Evolutionary conservation across 1,140 invertebrate species (phyloP).

Genomic region (Melanaphis sacchari): DNA sequence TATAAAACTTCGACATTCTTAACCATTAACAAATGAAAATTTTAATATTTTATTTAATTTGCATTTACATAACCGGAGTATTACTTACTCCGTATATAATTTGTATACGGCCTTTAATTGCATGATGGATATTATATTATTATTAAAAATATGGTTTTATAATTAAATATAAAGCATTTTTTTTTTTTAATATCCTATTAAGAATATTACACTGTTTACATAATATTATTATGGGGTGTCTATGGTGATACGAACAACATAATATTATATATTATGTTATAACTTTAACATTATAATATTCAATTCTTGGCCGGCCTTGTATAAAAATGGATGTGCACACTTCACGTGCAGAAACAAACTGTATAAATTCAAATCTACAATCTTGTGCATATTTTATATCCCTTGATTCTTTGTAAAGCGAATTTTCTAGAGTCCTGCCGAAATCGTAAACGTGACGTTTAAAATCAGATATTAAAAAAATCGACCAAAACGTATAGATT

Average conservation of each 20-base stretch:
- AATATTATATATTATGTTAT: background rate
- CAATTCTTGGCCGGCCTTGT: background rate
- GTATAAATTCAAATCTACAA: constrained; percentile 17
- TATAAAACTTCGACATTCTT: background rate
- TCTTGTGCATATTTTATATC: background rate
- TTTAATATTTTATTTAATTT: constrained; percentile 10
- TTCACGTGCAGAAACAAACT: background rate
- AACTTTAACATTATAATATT: background rate
- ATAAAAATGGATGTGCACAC: background rate
- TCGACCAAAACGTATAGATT: constrained; percentile 39
- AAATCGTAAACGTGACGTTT: constrained; percentile 42
- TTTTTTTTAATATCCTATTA: background rate
- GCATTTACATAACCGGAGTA: background rate
- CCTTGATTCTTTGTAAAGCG: constrained; percentile 12
- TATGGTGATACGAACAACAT: background rate
- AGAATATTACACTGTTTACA: background rate
- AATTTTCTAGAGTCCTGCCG: constrained; percentile 8
- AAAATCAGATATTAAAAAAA: constrained; percentile 50
- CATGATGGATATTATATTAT: background rate
- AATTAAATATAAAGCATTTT: background rate
- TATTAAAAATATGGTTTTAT: background rate
- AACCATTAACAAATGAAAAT: constrained; percentile 19
- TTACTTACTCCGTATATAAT: background rate
- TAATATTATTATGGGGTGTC: background rate
- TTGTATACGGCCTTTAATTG: background rate